phyloP scores from a whole-genome alignment of 1,140 invertebrate genomes.

The Trachelipus rathkii region DNA sequence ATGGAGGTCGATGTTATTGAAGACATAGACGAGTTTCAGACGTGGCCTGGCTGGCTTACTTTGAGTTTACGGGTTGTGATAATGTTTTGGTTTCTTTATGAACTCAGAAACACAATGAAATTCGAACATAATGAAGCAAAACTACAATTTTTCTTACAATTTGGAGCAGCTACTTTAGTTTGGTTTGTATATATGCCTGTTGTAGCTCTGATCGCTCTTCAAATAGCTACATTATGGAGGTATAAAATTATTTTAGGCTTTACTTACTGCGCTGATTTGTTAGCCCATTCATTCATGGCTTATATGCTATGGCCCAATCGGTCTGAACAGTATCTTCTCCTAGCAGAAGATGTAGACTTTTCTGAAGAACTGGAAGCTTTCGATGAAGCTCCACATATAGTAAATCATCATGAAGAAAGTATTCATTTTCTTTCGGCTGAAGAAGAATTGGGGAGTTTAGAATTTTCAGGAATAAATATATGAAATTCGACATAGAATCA shows the following conservation, averaged over 20 bases:
- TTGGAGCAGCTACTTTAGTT: conserved; percentile 92
- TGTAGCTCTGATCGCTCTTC: conserved; percentile 84
- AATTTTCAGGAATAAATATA: neutral
- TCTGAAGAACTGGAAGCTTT: conserved; percentile 83
- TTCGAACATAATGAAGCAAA: conserved; percentile 87
- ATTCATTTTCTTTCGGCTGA: neutral
- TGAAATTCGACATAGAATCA: no score
- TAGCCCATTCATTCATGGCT: conserved; percentile 89
- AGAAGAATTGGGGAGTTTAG: neutral
- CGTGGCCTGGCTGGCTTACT: conserved; percentile 91
- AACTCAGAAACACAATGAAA: conserved; percentile 85
- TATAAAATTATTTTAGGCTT: conserved; percentile 91
- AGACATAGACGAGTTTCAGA: conserved; percentile 94
- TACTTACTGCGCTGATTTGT: conserved; percentile 86
- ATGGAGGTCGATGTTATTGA: conserved; percentile 92
- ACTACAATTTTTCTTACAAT: conserved; percentile 87
- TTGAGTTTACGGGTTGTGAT: conserved; percentile 78
- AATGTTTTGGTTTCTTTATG: conserved; percentile 91
- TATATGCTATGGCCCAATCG: conserved; percentile 88
- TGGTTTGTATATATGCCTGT: conserved; percentile 98
- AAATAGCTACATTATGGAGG: conserved; percentile 90
- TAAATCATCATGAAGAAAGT: conserved; percentile 36
- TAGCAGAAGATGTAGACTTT: conserved; percentile 64
- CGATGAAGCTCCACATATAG: conserved; percentile 70
- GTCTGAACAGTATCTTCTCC: conserved; percentile 81